Base-by-base conservation (phyloP, 2,797 vertebrate species). In the Garrulus glandarius region DNA sequence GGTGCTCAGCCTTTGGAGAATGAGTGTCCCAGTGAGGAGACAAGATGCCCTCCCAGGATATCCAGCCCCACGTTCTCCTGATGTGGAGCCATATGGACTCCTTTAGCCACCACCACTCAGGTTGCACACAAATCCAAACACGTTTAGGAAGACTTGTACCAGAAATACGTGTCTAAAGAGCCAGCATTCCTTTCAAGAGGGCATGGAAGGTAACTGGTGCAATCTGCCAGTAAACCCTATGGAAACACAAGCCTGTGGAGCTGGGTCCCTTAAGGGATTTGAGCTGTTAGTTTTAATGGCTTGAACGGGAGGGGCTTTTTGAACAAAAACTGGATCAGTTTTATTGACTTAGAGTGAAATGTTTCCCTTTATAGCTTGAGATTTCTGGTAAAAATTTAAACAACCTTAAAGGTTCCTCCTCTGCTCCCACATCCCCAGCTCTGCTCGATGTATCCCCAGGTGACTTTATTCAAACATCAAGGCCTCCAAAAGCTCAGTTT, bases 321-420 rank as follows among this genome's bases (percentile, higher is more conserved):
- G 1, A 88, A 82, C 36, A 84, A 95, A 95, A 97, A 90, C 55
- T 90, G 74, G 57, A 96, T 94, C 84, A 59, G 87, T 96, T 97
- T 95, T 90, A 92, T 88, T 86, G 77, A 95, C 90, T 90, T 78
- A 56, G 53, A 84, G 61, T 76, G 57, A 95, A 95, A 92, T 59
- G 55, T 79, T 96, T 90, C 83, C 9, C 9, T 93, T 96, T 88
- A 81, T 72, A 94, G 65, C 57, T 84, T 63, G 55, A 94, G 77
- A 88, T 81, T 84, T 88, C 89, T 94, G 89, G 90, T 95, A 81
- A 92, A 96, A 83, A 84, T 65, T 96, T 86, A 84, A 95, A 49
- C n/a, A 55, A 81, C 43, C 34, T 94, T 78, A 27, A 94, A 78
- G 47, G 53, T 69, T 92, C 50, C 41, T 87, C 63, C 44, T 81